Evolutionary conservation across 1,140 invertebrate species (phyloP).

Genomic region (Leptopilina clavipes): DNA sequence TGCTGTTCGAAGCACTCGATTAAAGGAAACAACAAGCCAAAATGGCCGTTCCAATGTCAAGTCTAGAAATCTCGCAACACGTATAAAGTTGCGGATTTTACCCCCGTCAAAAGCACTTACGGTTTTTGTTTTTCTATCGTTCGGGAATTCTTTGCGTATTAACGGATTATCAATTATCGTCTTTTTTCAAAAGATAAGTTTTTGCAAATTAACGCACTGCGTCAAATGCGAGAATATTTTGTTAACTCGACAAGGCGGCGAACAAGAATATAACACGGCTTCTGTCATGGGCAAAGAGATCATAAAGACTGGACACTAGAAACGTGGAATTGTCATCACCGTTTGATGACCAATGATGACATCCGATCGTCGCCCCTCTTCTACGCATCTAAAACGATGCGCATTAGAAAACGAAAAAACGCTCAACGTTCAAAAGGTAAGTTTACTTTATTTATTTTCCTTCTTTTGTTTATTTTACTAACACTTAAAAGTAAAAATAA

Average conservation of each 20-base stretch:
- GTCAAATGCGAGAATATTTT: slow-evolving; percentile 65
- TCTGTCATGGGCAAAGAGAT: slow-evolving; percentile 18
- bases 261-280: slow-evolving; percentile 29
- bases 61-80: slow-evolving; percentile 43
- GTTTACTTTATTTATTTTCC: too few species aligned
- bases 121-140: slow-evolving; percentile 23
- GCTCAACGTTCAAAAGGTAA: too few species aligned
- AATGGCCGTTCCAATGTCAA: slow-evolving; percentile 73
- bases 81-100: slow-evolving; percentile 32
- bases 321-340: background rate
- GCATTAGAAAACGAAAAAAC: background rate
- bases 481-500: too few species aligned
- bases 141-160: slow-evolving; percentile 47
- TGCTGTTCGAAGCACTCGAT: slow-evolving; percentile 64
- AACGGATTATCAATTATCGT: slow-evolving; percentile 40
- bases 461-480: too few species aligned
- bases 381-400: background rate
- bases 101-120: slow-evolving; percentile 42
- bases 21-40: slow-evolving; percentile 68
- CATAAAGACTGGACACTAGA: slow-evolving; percentile 11
- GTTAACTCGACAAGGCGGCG: slow-evolving; percentile 48
- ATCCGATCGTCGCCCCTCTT: background rate
- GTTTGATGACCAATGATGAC: background rate
- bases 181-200: slow-evolving; percentile 47
- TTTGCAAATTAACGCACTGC: slow-evolving; percentile 66